Evolutionary conservation across 2,888 invertebrate genomes (phyloP), one percentile per base, ranked within the genome.

Genomic region (Acronicta alni): DNA sequence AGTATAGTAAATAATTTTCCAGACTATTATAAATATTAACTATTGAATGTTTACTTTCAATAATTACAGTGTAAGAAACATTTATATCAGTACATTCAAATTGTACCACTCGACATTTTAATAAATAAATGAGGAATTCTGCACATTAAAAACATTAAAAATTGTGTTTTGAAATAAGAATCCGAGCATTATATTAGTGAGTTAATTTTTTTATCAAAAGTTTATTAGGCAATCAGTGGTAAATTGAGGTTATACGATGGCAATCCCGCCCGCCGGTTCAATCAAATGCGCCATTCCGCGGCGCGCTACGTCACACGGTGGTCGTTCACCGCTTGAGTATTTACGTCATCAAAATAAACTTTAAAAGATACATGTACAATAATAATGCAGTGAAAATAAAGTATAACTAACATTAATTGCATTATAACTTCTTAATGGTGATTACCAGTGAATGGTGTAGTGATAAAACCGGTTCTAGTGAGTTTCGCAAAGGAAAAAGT

Each of bases 221-320:
- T 26, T 8, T 26, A 35, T n/a, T 6, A 6, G n/a, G 16, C 10
- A 17, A 35, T 20, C 23, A 43, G 43, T 43, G 67, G 60, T 62
- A 60, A 54, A 45, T 45, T 52, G 0, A 30, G 38, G 47, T 46
- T 3, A 2, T n/a, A 16, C 17, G 15, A 52, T 83, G 82, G 88
- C 86, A 90, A 80, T 88, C n/a, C 79, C 83, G 51, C 14, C 79
- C 82, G 52, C 79, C 82, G 52, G 42, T 10, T 57, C 30, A 81
- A 85, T 57, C 26, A 81, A 85, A 87, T 91, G 89, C 90, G 90
- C 90, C 90, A 90, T 88, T 89, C 84, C 84, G 85, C 87, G 84
- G 69, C 76, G 73, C 67, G 61, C 75, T 77, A 82, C 84, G 84
- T 83, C 78, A 78, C 72, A 75, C 71, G 77, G 35, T 53, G 69